Conservation (phyloP, 1,140 invertebrate species). For the Diachasma alloeum region DNA sequence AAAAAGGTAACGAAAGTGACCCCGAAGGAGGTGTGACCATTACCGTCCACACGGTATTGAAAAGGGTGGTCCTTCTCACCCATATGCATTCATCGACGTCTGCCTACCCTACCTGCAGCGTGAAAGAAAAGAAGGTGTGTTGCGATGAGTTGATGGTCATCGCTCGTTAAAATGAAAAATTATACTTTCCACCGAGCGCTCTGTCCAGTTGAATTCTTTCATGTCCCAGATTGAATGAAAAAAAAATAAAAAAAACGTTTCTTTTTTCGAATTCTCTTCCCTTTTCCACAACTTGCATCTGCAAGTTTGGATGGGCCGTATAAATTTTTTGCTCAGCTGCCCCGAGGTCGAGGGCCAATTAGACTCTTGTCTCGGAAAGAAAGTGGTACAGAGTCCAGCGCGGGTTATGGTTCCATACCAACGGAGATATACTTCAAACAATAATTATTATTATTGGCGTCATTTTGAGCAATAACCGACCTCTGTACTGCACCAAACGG, state of each 20-base stretch:
- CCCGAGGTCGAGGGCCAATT: slow-evolving; percentile 32
- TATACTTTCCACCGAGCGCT: slow-evolving; percentile 34
- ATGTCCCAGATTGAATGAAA: background rate
- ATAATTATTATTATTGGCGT: slow-evolving; percentile 31
- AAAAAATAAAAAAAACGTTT: background rate
- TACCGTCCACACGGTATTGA: slow-evolving; percentile 30
- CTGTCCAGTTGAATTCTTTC: background rate
- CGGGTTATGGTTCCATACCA: slow-evolving; percentile 17
- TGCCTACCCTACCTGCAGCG: background rate
- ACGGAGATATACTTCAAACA: slow-evolving; percentile 15
- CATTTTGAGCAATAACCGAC: slow-evolving; percentile 15
- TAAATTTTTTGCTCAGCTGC: slow-evolving; percentile 32
- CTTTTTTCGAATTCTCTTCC: background rate
- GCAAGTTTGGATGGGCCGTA: slow-evolving; percentile 29
- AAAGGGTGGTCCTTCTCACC: slow-evolving; percentile 30
- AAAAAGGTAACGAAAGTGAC: background rate
- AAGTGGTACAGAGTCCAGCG: slow-evolving; percentile 24
- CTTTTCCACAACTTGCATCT: slow-evolving; percentile 30
- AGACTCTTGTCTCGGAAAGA: slow-evolving; percentile 28
- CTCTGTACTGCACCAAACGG: slow-evolving; percentile 4
- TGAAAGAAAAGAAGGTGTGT: slow-evolving; percentile 3
- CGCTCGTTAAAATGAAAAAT: slow-evolving; percentile 53
- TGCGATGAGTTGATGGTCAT: slow-evolving; percentile 35
- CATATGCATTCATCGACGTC: slow-evolving; percentile 28
- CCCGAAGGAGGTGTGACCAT: slow-evolving; percentile 42